Evolutionary conservation across 2,797 vertebrate genomes (phyloP).

Genomic region (Todus mexicanus): DNA sequence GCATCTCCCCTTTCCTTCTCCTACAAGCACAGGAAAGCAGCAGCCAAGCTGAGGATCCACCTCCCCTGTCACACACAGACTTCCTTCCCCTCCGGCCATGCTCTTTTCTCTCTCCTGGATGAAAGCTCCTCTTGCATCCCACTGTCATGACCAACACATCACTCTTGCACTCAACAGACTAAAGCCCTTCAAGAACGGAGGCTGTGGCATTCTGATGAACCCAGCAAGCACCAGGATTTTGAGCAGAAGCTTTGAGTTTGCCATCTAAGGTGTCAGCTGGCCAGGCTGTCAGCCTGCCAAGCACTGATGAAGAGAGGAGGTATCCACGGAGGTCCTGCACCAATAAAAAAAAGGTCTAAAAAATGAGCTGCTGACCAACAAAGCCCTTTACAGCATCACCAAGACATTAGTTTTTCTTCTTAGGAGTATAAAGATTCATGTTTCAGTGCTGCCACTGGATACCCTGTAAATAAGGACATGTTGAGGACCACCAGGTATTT

Average conservation of each 20-base stretch:
- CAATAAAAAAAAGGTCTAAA: neutral
- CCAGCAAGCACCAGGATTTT: neutral
- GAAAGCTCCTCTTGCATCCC: neutral
- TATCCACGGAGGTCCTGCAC: neutral
- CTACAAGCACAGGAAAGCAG: neutral
- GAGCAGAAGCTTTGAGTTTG: neutral
- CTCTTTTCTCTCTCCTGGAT: neutral
- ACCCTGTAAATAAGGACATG: neutral
- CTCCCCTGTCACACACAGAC: neutral
- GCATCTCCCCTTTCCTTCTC: neutral
- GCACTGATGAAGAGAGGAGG: neutral
- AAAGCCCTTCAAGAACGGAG: neutral
- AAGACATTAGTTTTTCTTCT: neutral
- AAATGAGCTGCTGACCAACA: neutral
- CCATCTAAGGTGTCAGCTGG: fast-evolving
- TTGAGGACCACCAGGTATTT: neutral
- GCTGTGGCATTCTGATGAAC: neutral
- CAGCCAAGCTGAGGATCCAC: neutral
- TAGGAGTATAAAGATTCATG: neutral
- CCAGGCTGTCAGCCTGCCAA: neutral
- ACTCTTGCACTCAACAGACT: neutral
- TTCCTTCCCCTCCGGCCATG: neutral
- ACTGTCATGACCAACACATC: neutral
- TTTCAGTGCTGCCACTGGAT: neutral
- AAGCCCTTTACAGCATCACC: neutral